Conservation (phyloP, 1,140 invertebrate species). For the Pogonognathellus flavescens region DNA sequence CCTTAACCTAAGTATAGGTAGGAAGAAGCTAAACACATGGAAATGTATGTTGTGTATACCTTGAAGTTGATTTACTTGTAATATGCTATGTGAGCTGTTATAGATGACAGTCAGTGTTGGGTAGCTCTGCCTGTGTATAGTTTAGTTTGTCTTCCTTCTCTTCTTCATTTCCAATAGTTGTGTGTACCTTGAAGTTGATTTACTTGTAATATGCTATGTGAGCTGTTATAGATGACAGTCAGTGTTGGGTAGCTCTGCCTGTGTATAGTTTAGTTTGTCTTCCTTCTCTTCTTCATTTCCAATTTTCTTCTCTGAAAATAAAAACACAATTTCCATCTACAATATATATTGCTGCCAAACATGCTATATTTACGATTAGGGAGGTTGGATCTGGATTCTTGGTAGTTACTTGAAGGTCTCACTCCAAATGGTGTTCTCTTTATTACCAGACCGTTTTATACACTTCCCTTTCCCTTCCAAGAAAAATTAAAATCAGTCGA, state of each 20-base stretch:
- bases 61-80: too few relatives aligned
- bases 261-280: background rate
- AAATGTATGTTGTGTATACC: too few relatives aligned
- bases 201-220: too few relatives aligned
- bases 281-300: background rate
- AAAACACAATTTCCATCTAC: constrained; percentile 9
- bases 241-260: background rate
- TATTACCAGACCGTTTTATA: background rate
- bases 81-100: too few relatives aligned
- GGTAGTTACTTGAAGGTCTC: constrained; percentile 7
- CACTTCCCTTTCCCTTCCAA: background rate
- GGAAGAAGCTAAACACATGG: too few relatives aligned
- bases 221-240: too few relatives aligned
- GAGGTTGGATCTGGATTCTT: constrained; percentile 11
- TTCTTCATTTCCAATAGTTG: constrained; percentile 14
- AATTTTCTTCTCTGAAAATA: constrained; percentile 36
- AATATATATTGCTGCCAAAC: constrained; percentile 30
- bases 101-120: background rate
- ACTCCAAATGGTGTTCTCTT: background rate
- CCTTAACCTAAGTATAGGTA: too few relatives aligned
- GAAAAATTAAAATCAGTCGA: too few relatives aligned
- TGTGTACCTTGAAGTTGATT: too few relatives aligned
- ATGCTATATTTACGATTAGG: constrained; percentile 14
- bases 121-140: background rate
- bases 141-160: background rate